Evolutionary conservation across 2,797 vertebrate genomes (phyloP), one percentile per base, ranked within the genome.

Genomic region (Urocyon cinereoargenteus): DNA sequence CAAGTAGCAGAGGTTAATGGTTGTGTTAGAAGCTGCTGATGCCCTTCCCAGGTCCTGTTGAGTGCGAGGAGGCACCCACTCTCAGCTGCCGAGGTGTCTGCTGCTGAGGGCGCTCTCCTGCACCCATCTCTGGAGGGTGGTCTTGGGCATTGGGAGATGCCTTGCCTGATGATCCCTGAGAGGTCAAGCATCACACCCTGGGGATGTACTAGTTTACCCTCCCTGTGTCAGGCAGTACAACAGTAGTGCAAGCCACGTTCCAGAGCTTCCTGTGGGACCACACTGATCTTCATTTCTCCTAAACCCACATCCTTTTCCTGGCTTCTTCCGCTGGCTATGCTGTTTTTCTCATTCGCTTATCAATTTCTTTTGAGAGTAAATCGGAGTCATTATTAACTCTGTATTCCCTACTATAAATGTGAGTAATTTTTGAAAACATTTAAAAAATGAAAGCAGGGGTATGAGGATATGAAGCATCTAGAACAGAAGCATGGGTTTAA

Each of bases 41-140:
- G 3, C 12, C 15, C 14, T 1, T 0, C 4, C 31, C 9, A 21
- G 4, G 5, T 21, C 1, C 5, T 12, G 9, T 22, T 6, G 16
- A 34, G 13, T 26, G 31, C 4, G 24, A 4, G 11, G 28, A 59
- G 13, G 13, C 2, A 14, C n/a, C 2, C 1, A 18, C 4, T 8
- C 19, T 83, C 2, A 31, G 59, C 5, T n/a, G 18, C 12, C 19
- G 1, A 21, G 21, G 4, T 31, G 28, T 68, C 36, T 14, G 5
- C 9, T 57, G 24, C 6, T 24, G 4, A 24, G 45, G 36, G 3
- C 6, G 55, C 31, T 70, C 6, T 6, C 11, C 1, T 4, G 15
- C 3, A 28, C 3, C 22, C 10, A 8, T 26, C 22, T 64, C 75
- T 90, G 62, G 57, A 68, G 45, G 24, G 34, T 24, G 28, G 28